These are phyloP conservation scores for Phortica variegata DNA, from an alignment of 1,140 invertebrate species.

Conservation along the genomic window DNA sequence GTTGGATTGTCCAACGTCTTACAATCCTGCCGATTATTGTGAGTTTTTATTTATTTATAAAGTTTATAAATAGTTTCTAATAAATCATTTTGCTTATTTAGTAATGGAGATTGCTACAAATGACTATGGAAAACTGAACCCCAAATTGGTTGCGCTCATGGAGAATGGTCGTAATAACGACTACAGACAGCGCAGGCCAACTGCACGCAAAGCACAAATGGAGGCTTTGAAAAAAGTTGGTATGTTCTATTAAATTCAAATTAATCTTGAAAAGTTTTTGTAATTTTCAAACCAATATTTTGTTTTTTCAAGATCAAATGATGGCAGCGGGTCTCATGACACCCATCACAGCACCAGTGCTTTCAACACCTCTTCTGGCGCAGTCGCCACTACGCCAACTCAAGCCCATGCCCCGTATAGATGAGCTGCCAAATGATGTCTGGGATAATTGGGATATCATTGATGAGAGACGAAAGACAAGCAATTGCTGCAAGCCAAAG, in stretches of 20 bases:
- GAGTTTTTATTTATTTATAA: slow-evolving; percentile 56
- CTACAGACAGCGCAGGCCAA: slow-evolving; percentile 57
- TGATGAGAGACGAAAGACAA: slow-evolving; percentile 12
- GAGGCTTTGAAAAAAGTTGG: slow-evolving; percentile 43
- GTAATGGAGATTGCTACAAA: slow-evolving; percentile 84
- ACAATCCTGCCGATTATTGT: slow-evolving; percentile 91
- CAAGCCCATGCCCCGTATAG: slow-evolving; percentile 43
- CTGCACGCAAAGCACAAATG: slow-evolving; percentile 32
- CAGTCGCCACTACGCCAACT: slow-evolving; percentile 14
- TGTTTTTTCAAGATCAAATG: slow-evolving; percentile 38
- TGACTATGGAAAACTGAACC: slow-evolving; percentile 71
- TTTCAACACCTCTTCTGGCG: slow-evolving; percentile 13
- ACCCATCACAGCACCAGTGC: slow-evolving; percentile 57
- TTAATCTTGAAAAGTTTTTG: not conserved
- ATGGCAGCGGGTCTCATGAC: slow-evolving; percentile 56
- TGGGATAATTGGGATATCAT: slow-evolving; percentile 30
- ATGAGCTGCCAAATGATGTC: slow-evolving; percentile 34
- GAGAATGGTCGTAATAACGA: slow-evolving; percentile 68
- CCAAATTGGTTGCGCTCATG: slow-evolving; percentile 63
- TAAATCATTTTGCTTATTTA: slow-evolving; percentile 56
- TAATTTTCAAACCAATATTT: not conserved
- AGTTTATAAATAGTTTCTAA: no score
- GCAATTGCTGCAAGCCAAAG: slow-evolving; percentile 35
- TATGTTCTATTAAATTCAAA: slow-evolving; percentile 8
- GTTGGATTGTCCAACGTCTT: slow-evolving; percentile 79